Percentiles rank a stretch among this genome's conserved stretches.
These are phyloP conservation scores for Martes martes DNA, from an alignment of 2,113 vertebrate species.

Conservation along the genomic window DNA sequence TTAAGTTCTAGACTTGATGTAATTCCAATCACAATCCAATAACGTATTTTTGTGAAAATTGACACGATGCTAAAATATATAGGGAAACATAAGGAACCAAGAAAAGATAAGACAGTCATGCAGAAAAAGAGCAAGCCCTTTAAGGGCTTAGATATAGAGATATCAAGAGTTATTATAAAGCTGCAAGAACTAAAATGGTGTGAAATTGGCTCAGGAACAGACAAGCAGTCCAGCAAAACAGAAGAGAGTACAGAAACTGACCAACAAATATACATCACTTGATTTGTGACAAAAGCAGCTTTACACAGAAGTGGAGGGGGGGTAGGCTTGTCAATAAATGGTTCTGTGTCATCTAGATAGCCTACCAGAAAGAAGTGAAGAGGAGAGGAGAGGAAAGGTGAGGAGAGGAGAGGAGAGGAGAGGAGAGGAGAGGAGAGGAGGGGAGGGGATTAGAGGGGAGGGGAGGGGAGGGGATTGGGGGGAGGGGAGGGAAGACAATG, in stretches of 20 bases:
- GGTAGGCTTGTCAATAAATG: not conserved
- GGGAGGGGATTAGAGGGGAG: no score
- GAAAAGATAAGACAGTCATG: not conserved
- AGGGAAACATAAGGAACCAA: not conserved
- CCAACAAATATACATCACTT: not conserved
- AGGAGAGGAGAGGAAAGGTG: no score
- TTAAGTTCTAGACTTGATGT: not conserved
- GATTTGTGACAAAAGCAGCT: not conserved
- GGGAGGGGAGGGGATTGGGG: no score
- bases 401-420: no score
- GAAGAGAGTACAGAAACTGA: not conserved
- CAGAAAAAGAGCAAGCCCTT: not conserved
- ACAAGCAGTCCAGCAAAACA: not conserved
- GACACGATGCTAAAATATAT: not conserved
- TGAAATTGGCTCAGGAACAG: not conserved
- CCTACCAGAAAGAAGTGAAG: not conserved
- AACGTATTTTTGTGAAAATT: not conserved
- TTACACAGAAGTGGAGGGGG: no score
- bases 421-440: no score
- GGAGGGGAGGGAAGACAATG: not conserved
- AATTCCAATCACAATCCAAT: not conserved
- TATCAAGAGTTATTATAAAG: not conserved
- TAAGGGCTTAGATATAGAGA: not conserved
- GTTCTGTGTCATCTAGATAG: not conserved
- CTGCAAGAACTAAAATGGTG: not conserved